These are phyloP conservation scores for Eueides isabella DNA, from an alignment of 1,140 invertebrate species.

Conservation along the genomic window DNA sequence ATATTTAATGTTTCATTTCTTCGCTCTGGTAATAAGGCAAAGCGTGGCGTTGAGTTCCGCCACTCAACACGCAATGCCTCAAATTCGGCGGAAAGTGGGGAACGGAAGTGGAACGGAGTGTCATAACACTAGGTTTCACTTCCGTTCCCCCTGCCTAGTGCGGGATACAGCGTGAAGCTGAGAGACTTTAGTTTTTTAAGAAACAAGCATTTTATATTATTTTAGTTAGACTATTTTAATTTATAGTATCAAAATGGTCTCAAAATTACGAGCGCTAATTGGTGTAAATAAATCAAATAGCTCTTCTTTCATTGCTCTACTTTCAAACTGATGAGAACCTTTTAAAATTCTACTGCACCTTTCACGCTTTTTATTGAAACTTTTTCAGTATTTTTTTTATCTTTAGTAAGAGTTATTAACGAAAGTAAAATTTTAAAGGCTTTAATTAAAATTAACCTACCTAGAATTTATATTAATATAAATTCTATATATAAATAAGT, in stretches of 20 bases:
- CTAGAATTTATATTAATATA: not conserved
- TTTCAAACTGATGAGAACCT: constrained; percentile 1
- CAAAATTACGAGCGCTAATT: not conserved
- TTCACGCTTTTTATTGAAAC: not conserved
- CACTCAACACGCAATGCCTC: too few species aligned
- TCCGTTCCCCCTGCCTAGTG: too few species aligned
- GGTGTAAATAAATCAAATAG: not conserved
- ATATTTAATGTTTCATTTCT: too few species aligned
- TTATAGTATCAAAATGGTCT: not conserved
- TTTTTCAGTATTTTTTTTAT: not conserved
- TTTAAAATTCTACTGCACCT: not conserved
- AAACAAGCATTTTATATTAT: not conserved
- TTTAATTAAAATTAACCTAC: not conserved
- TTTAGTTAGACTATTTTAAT: not conserved
- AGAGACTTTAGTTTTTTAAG: not conserved
- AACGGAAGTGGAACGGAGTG: too few species aligned
- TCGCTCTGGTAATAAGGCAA: too few species aligned
- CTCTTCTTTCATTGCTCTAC: not conserved
- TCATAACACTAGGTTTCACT: too few species aligned
- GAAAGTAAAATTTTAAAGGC: not conserved
- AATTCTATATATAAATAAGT: too few species aligned
- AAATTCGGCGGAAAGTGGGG: too few species aligned
- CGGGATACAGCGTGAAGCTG: too few species aligned
- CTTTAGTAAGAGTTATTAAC: not conserved
- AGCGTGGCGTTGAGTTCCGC: too few species aligned